phyloP scores from a whole-genome alignment of 1,140 invertebrate genomes.

The Liolophura sinensis region DNA sequence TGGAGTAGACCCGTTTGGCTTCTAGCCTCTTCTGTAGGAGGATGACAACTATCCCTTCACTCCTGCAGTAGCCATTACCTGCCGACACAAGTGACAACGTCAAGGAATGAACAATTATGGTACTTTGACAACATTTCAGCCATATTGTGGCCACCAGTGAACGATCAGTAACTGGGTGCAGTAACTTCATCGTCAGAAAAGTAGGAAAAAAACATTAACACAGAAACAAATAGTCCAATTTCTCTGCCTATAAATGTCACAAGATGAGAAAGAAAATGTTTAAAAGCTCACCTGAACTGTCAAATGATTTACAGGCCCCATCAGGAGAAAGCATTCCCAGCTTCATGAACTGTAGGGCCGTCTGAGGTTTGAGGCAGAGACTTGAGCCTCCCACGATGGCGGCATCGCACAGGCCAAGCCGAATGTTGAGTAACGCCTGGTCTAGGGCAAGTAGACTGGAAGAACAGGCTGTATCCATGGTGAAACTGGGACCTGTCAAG shows the following conservation, averaged over 20 bases:
- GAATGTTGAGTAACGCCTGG: constrained; percentile 82
- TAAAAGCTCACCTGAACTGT: constrained; percentile 70
- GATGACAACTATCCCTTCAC: constrained; percentile 82
- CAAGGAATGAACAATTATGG: neutral
- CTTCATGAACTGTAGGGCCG: constrained; percentile 89
- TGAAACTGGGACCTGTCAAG: constrained; percentile 81
- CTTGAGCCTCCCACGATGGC: constrained; percentile 89
- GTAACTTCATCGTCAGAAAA: neutral
- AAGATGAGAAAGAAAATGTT: neutral
- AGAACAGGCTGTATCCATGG: constrained; percentile 94
- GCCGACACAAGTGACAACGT: constrained; percentile 17
- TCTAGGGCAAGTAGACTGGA: constrained; percentile 87
- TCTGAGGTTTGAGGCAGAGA: constrained; percentile 83
- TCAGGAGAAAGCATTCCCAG: constrained; percentile 88
- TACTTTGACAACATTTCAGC: too few species aligned
- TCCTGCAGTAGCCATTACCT: constrained; percentile 87
- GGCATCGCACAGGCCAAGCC: constrained; percentile 84
- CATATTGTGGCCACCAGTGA: too few species aligned
- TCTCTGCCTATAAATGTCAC: too few species aligned
- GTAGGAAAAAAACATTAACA: neutral
- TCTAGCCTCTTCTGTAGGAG: constrained; percentile 76
- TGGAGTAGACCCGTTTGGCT: constrained; percentile 83
- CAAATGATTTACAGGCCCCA: constrained; percentile 92
- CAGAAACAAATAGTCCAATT: neutral
- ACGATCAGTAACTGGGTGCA: constrained; percentile 1